phyloP scores from a whole-genome alignment of 2,113 vertebrate species.

The Myotis yumanensis region DNA sequence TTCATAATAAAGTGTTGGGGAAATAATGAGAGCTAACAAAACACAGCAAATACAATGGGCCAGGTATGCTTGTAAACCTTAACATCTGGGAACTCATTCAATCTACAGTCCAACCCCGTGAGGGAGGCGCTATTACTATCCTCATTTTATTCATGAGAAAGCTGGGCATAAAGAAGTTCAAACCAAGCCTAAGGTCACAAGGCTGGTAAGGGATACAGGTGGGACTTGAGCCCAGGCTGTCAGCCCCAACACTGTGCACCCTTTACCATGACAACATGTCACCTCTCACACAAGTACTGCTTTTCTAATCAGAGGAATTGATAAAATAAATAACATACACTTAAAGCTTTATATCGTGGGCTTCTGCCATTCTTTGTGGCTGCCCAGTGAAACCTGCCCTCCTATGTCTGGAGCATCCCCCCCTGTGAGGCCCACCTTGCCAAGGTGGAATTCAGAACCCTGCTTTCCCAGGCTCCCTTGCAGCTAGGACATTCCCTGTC shows the following conservation, averaged over 20 bases:
- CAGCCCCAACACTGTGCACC: too few species aligned
- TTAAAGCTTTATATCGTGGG: background rate
- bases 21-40: background rate
- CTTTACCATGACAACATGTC: too few species aligned
- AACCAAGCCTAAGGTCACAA: background rate
- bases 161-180: background rate
- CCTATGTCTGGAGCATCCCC: background rate
- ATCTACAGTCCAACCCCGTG: background rate
- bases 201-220: background rate
- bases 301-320: background rate
- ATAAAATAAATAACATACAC: background rate
- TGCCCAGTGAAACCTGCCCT: background rate
- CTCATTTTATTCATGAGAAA: background rate
- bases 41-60: background rate
- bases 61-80: background rate
- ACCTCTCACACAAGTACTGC: background rate
- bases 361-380: background rate
- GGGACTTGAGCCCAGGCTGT: background rate
- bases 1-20: background rate
- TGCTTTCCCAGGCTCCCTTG: background rate
- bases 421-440: background rate
- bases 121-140: background rate
- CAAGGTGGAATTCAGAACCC: background rate
- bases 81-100: background rate
- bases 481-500: background rate